These are phyloP conservation scores for Tupaia tana DNA, from an alignment of 2,113 vertebrate genomes.

Conservation along the genomic window DNA sequence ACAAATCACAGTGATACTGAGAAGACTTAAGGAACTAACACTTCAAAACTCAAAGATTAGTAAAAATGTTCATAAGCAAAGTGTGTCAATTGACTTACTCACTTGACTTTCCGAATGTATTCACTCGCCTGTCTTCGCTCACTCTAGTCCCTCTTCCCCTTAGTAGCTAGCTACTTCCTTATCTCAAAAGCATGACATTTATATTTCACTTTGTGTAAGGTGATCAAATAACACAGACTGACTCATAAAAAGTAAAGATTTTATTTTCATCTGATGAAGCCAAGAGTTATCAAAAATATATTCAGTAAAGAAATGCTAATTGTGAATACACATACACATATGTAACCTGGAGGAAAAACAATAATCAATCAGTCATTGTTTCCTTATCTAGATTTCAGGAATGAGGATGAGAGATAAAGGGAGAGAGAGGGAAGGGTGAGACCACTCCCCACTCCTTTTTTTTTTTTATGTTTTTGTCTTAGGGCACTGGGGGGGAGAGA, in stretches of 20 bases:
- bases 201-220: background rate
- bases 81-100: background rate
- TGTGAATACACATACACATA: background rate
- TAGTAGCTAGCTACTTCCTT: no score
- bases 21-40: background rate
- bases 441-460: background rate
- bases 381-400: background rate
- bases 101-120: background rate
- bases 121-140: background rate
- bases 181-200: background rate
- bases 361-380: background rate
- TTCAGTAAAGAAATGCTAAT: background rate
- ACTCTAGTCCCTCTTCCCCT: background rate
- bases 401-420: background rate
- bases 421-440: background rate
- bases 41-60: background rate
- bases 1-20: background rate
- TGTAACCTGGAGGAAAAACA: background rate
- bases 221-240: background rate
- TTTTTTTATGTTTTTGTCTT: no score
- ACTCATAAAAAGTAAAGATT: background rate
- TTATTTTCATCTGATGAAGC: background rate
- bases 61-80: background rate
- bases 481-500: no score
- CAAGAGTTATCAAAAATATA: background rate